Percentiles rank a stretch among this genome's conserved stretches.
phyloP scores from a whole-genome alignment of 2,797 vertebrate species.

The Enteromius paludinosus region DNA sequence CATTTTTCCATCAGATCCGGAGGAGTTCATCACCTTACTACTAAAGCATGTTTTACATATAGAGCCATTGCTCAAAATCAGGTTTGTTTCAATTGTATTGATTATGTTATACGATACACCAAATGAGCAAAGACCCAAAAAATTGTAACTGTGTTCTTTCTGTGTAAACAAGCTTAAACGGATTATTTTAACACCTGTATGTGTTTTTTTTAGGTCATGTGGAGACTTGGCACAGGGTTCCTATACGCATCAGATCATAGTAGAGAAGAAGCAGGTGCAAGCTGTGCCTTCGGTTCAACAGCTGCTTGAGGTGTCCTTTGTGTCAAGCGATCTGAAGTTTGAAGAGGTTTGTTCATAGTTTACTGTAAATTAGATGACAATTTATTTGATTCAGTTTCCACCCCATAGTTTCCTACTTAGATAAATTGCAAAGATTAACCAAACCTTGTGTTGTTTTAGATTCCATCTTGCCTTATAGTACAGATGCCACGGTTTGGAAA shows the following conservation, averaged over 20 bases:
- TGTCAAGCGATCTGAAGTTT: constrained; percentile 80
- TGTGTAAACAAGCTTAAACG: not conserved
- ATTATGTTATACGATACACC: not conserved
- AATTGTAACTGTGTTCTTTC: not conserved
- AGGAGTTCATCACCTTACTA: constrained; percentile 82
- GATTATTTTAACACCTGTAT: not conserved
- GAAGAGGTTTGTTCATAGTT: constrained; percentile 72
- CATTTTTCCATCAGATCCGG: constrained; percentile 74
- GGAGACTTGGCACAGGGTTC: constrained; percentile 72
- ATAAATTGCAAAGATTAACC: not conserved
- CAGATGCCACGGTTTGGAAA: constrained; percentile 88
- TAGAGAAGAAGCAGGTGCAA: constrained; percentile 77
- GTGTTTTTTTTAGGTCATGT: constrained; percentile 69
- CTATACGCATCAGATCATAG: constrained; percentile 83
- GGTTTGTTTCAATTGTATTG: constrained; percentile 64
- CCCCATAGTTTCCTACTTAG: not conserved
- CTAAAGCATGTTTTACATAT: constrained; percentile 78
- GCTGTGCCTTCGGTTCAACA: constrained; percentile 80
- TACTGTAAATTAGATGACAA: not conserved
- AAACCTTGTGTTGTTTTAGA: constrained; percentile 62
- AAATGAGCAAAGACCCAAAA: not conserved
- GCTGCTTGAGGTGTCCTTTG: constrained; percentile 80
- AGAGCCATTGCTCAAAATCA: constrained; percentile 81
- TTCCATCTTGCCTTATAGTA: constrained; percentile 81
- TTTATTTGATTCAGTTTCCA: not conserved